Base-by-base conservation (phyloP, 2,797 vertebrate genomes). In the Hippoglossus hippoglossus region DNA sequence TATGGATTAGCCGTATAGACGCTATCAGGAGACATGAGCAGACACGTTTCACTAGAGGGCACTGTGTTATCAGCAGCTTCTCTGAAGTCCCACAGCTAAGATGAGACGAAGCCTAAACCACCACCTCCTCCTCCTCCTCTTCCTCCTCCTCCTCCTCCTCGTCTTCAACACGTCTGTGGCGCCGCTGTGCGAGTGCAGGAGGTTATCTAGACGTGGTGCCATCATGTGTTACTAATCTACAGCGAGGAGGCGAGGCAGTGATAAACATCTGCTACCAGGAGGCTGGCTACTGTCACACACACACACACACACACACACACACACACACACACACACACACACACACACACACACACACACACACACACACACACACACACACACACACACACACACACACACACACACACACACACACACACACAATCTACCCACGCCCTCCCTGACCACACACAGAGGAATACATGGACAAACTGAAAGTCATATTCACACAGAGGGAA, bases 191-290 rank as follows among this genome's bases (percentile, higher is more conserved):
- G 82, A 80, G 72, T 41, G 64, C 54, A 73, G 76, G 85, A 84
- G 87, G 85, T 91, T 90, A 92, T 92, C 89, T 79, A 67, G 66
- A 84, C 51, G 79, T 77, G 80, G 79, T 69, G 82, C 81, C 87
- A 71, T 87, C 83, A 79, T 83, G 85, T 93, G 89, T 89, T 84
- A 86, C 86, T 91, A 89, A 93, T 93, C 89, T 92, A 83, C 75
- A 82, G 65, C 24, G 57, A 82, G 75, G 79, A 85, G 86, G 80
- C 49, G 47, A 75, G 53, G 81, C 41, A 67, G 73, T 71, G 88
- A 89, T 90, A 80, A 90, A 85, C 81, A 89, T 89, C 82, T 89
- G 87, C 78, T 82, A 81, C 77, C 60, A 71, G 69, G 70, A 67
- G 67, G 66, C 49, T 25, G 50, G 81, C 75, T 74, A 21, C 15